These are phyloP conservation scores for Carposina sasakii DNA, from an alignment of 1,140 invertebrate species.

Conservation along the genomic window DNA sequence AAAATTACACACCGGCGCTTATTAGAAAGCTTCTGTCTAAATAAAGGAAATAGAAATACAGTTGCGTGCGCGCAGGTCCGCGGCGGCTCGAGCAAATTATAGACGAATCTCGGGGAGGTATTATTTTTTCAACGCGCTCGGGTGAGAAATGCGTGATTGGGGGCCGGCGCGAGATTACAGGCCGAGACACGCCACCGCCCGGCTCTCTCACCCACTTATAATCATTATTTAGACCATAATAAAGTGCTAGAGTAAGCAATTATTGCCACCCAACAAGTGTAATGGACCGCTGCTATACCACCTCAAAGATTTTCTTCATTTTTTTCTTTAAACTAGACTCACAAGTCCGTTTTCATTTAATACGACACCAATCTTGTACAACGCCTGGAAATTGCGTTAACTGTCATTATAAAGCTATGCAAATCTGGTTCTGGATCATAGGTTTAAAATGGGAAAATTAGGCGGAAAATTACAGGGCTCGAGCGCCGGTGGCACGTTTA, in stretches of 20 bases:
- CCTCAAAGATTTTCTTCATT: no score
- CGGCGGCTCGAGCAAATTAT: slow-evolving; percentile 54
- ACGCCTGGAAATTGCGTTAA: slow-evolving; percentile 43
- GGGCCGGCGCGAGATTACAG: slow-evolving; percentile 65
- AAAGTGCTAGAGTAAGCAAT: slow-evolving; percentile 60
- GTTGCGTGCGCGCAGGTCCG: slow-evolving; percentile 7
- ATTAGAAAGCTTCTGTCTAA: slow-evolving; percentile 49
- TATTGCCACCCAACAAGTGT: slow-evolving; percentile 54
- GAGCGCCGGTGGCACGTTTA: slow-evolving; percentile 42
- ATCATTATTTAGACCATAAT: slow-evolving; percentile 65
- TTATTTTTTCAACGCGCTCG: slow-evolving; percentile 69
- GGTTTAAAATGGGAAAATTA: slow-evolving; percentile 49
- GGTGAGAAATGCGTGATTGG: slow-evolving; percentile 70
- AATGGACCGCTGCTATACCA: neutral
- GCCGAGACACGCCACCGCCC: slow-evolving; percentile 49
- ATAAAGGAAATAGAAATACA: slow-evolving; percentile 37
- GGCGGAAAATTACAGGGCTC: slow-evolving; percentile 52
- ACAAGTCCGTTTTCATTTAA: no score
- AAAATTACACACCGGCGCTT: slow-evolving; percentile 14
- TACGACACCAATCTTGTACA: no score
- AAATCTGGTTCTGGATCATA: slow-evolving; percentile 52
- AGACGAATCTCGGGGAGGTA: slow-evolving; percentile 60
- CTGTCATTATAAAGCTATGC: slow-evolving; percentile 57
- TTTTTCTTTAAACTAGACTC: no score
- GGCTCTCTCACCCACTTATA: slow-evolving; percentile 52